A percentile compares a stretch with the other conserved stretches of the same genome.
Conservation (phyloP, 1,140 invertebrate genomes). For the Zaprionus vittiger region DNA sequence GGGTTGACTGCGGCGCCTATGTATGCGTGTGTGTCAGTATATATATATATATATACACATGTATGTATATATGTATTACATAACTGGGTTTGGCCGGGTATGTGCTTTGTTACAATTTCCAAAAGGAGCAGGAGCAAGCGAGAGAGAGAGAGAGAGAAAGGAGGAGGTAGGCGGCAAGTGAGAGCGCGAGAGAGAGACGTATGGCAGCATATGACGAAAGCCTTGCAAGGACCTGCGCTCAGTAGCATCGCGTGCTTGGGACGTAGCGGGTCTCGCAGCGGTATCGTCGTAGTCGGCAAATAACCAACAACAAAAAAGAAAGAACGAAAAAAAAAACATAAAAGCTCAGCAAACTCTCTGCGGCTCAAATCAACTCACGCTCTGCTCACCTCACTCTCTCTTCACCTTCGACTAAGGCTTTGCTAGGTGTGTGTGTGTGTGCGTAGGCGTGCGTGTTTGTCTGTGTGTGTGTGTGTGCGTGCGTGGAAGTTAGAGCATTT, state of each 20-base stretch:
- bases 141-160: slow-evolving; percentile 6
- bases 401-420: slow-evolving; percentile 10
- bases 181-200: slow-evolving; percentile 28
- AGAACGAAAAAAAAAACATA: slow-evolving; percentile 4
- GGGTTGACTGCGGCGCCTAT: slow-evolving; percentile 32
- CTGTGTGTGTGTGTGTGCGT: not conserved
- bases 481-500: not conserved
- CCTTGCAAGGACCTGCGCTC: slow-evolving; percentile 64
- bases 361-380: slow-evolving; percentile 20
- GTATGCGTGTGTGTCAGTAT: slow-evolving; percentile 13
- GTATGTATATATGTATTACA: slow-evolving; percentile 62
- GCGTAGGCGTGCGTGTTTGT: slow-evolving; percentile 6
- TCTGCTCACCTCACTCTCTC: not conserved
- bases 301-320: slow-evolving; percentile 2
- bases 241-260: slow-evolving; percentile 75
- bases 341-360: slow-evolving; percentile 41
- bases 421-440: slow-evolving; percentile 51
- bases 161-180: not conserved
- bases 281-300: slow-evolving; percentile 20
- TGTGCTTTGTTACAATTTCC: slow-evolving; percentile 69
- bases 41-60: slow-evolving; percentile 12
- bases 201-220: slow-evolving; percentile 52
- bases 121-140: slow-evolving; percentile 7
- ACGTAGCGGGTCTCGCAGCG: slow-evolving; percentile 64
- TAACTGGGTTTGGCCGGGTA: slow-evolving; percentile 68